A percentile compares a stretch with the other conserved stretches of the same genome.
Conservation (phyloP, 2,113 vertebrate species). For the Atherinomorus stipes region DNA sequence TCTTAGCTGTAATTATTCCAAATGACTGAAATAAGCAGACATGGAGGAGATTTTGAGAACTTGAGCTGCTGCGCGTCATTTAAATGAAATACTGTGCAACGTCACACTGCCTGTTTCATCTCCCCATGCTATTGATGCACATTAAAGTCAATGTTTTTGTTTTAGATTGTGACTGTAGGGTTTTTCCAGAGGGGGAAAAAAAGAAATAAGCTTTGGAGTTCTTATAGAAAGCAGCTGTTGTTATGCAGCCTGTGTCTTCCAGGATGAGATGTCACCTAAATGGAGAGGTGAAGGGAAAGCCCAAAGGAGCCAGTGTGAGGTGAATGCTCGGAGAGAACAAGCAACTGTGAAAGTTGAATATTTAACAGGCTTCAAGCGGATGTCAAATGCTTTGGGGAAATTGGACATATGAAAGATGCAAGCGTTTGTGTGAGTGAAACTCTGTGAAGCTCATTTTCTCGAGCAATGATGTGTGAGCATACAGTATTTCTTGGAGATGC, state of each 20-base stretch:
- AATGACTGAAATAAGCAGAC: slow-evolving; percentile 41
- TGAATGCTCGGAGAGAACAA: slow-evolving; percentile 2
- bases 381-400: slow-evolving; percentile 18
- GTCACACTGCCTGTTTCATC: neutral
- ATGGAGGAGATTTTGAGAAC: slow-evolving; percentile 16
- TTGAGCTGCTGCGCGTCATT: neutral
- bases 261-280: slow-evolving; percentile 36
- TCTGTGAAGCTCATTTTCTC: slow-evolving; percentile 9
- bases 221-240: slow-evolving; percentile 56
- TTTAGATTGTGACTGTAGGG: neutral
- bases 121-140: neutral
- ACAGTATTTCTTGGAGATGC: slow-evolving; percentile 18
- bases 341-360: slow-evolving; percentile 40
- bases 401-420: slow-evolving; percentile 7
- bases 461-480: slow-evolving; percentile 20
- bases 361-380: slow-evolving; percentile 38
- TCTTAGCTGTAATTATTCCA: slow-evolving; percentile 62
- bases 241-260: slow-evolving; percentile 54
- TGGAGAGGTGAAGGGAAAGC: slow-evolving; percentile 36
- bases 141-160: slow-evolving; percentile 1
- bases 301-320: slow-evolving; percentile 20
- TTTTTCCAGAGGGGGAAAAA: slow-evolving; percentile 15
- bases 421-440: neutral
- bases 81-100: slow-evolving; percentile 13
- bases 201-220: too few relatives aligned